Evolutionary conservation across 2,888 invertebrate genomes (phyloP), one percentile per base, ranked within the genome.

Genomic region (Lochmaea crataegi): DNA sequence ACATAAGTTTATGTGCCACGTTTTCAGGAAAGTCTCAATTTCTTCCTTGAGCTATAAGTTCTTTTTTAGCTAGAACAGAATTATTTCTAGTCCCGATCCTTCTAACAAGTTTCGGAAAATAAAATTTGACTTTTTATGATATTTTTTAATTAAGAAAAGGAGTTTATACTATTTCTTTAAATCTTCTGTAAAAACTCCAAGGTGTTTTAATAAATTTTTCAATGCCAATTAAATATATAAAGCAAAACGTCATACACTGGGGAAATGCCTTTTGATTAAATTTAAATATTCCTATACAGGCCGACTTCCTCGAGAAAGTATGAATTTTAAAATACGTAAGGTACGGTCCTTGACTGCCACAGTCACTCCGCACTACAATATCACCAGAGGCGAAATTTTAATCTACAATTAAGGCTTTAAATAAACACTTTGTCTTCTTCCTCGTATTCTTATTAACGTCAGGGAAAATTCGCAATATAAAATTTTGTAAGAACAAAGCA

Each of bases 11-110:
- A 79, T 77, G 64, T n/a, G 72, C 67, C 61, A 60, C 77, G 68
- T 71, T 78, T 77, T 72, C 74, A 66, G 76, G 76, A 77, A 75
- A 75, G 76, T 75, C 76, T 75, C 78, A 78, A 77, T 78, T 77
- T 77, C 77, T 77, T 77, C 76, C 71, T 75, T 67, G 74, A 66
- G 76, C 77, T 79, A 78, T 78, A 76, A 75, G 75, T 71, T 74
- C 75, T 71, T 73, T 73, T 71, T 76, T 75, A 69, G 74, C 77
- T 75, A 75, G 70, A 53, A 26, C 41, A 67, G 72, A 75, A 77
- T 77, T 76, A 76, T 75, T 65, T 70, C 72, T 42, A 48, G 16
- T 5, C 45, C 56, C 22, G 58, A 48, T 72, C 56, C 68, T 68
- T 64, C 68, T 72, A 72, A 58, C 68, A 72, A 68, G 22, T 64